Evolutionary conservation across 2,888 invertebrate genomes (phyloP).

Genomic region (Hedychridium roseum): DNA sequence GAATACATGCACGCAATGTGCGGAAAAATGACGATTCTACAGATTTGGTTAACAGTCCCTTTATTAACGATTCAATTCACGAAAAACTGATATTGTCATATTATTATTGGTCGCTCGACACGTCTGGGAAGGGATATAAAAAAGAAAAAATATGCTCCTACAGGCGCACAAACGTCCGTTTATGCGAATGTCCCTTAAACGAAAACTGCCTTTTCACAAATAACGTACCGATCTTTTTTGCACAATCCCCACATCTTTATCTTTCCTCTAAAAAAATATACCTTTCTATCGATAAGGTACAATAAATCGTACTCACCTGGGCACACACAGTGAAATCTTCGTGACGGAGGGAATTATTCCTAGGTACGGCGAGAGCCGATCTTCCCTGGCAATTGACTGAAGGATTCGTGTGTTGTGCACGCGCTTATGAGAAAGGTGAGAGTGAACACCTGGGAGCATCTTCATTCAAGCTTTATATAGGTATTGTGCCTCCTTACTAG

Average conservation of each 20-base stretch:
- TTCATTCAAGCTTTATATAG: conserved; percentile 64
- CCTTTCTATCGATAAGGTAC: too few species aligned
- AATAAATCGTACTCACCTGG: conserved; percentile 39
- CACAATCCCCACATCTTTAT: too few species aligned
- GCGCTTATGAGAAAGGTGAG: conserved; percentile 62
- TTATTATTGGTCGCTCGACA: background rate
- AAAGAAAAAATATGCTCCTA: background rate
- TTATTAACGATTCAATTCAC: too few species aligned
- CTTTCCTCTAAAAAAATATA: too few species aligned
- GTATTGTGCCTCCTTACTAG: conserved; percentile 60
- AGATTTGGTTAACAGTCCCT: too few species aligned
- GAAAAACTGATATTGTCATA: background rate
- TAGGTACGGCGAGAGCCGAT: conserved; percentile 26
- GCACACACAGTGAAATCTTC: conserved; percentile 30
- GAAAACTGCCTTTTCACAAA: too few species aligned
- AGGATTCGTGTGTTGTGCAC: conserved; percentile 43
- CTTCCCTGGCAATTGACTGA: conserved; percentile 41
- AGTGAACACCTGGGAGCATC: conserved; percentile 64
- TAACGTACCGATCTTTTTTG: too few species aligned
- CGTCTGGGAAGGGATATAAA: conserved; percentile 6
- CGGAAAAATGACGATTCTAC: too few species aligned
- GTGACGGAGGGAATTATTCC: conserved; percentile 9
- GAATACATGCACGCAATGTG: too few species aligned
- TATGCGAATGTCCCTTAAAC: too few species aligned
- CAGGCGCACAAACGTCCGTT: background rate